Percentiles rank a stretch among this genome's conserved stretches.
These are phyloP conservation scores for Colius striatus DNA, from an alignment of 2,113 vertebrate genomes.

Conservation along the genomic window DNA sequence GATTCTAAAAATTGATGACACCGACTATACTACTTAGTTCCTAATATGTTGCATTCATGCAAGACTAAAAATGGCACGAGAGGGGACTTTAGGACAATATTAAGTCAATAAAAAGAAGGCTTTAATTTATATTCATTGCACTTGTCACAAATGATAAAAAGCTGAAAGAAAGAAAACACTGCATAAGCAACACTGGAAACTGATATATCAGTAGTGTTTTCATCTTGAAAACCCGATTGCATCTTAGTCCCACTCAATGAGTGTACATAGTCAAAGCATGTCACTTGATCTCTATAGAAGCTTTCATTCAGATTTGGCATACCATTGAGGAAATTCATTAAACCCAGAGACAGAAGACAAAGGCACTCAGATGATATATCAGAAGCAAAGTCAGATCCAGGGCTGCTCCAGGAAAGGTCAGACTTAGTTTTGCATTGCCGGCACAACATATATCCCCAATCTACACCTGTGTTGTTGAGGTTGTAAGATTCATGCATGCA, in stretches of 20 bases:
- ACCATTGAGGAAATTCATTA: neutral
- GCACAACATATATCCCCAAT: accelerated
- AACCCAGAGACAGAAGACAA: neutral
- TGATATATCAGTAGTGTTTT: neutral
- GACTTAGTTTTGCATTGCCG: neutral
- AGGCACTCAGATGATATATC: neutral
- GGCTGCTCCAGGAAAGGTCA: neutral
- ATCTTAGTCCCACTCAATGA: neutral
- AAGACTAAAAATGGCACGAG: neutral
- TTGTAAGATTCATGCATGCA: neutral
- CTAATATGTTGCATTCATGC: neutral
- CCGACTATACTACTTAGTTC: neutral
- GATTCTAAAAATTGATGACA: neutral
- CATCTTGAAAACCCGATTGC: neutral
- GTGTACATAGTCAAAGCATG: neutral
- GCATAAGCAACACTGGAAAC: neutral
- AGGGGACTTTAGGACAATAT: neutral
- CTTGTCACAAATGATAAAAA: neutral
- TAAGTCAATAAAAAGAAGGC: neutral
- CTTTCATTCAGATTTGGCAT: neutral
- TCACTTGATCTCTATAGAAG: neutral
- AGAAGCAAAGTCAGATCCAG: neutral
- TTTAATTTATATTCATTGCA: neutral
- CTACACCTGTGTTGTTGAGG: neutral
- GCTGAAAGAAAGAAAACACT: neutral